A percentile compares a stretch with the other conserved stretches of the same genome.
Evolutionary conservation across 2,113 vertebrate genomes (phyloP).

Genomic region (Zosterops japonicus): DNA sequence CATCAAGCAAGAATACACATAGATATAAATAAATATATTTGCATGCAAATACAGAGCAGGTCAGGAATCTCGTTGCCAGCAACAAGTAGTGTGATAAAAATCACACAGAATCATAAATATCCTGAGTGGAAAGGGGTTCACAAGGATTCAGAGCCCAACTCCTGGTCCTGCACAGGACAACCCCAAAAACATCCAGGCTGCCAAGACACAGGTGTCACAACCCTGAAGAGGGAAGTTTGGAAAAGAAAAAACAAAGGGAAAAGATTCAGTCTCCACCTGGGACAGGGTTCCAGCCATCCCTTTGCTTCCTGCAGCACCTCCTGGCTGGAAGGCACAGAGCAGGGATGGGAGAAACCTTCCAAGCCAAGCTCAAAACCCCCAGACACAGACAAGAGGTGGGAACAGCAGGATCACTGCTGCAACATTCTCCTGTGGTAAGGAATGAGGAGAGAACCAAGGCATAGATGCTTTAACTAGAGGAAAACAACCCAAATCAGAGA

Average conservation of each 20-base stretch:
- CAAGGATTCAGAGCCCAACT: background rate
- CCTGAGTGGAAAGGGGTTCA: background rate
- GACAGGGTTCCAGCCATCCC: background rate
- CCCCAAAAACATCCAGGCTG: background rate
- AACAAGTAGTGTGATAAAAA: background rate
- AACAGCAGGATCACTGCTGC: background rate
- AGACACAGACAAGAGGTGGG: background rate
- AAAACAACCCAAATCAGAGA: background rate
- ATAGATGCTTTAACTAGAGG: background rate
- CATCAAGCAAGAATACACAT: background rate
- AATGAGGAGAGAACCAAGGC: background rate
- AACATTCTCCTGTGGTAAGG: fast-evolving
- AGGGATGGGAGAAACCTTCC: background rate
- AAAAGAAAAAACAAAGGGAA: background rate
- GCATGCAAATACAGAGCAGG: background rate
- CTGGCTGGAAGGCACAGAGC: background rate
- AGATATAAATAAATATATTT: background rate
- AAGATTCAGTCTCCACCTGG: fast-evolving
- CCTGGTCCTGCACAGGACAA: background rate
- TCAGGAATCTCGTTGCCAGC: background rate
- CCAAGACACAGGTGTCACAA: background rate
- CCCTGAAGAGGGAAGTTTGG: background rate
- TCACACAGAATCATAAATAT: background rate
- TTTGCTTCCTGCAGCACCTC: background rate
- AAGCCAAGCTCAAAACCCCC: background rate